Evolutionary conservation across 2,797 vertebrate species (phyloP).

Genomic region (Sarcoramphus papa): DNA sequence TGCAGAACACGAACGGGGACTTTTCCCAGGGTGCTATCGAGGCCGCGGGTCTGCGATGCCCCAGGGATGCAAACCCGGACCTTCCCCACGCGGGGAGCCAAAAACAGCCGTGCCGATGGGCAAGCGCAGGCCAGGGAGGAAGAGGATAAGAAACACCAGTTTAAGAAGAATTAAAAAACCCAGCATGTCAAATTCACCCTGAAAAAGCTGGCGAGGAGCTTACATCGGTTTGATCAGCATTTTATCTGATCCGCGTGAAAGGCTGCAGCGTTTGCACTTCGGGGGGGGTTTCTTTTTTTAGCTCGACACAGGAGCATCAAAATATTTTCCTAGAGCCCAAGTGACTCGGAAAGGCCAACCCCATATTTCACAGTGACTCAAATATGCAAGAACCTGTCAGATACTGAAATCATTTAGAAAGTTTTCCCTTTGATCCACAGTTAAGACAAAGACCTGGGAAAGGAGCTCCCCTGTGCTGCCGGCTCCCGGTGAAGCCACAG

Average conservation of each 20-base stretch:
- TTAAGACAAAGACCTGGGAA: not conserved
- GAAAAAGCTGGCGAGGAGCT: not conserved
- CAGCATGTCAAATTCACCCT: not conserved
- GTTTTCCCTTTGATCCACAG: not conserved
- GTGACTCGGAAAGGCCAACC: not conserved
- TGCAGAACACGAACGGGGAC: not conserved
- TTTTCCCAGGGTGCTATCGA: not conserved
- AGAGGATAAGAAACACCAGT: not conserved
- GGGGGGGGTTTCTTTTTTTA: not conserved
- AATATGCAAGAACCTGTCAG: not conserved
- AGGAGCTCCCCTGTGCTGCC: not conserved
- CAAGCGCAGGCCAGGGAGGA: not conserved
- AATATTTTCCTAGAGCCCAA: not conserved
- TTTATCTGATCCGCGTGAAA: not conserved
- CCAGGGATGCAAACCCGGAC: not conserved
- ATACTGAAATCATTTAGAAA: not conserved
- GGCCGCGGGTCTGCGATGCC: not conserved
- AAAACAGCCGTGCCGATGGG: not conserved
- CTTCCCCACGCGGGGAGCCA: rapidly evolving
- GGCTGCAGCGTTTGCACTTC: not conserved
- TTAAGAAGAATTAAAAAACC: not conserved
- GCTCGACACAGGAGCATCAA: not conserved
- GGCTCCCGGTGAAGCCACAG: not conserved
- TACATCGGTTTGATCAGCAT: not conserved
- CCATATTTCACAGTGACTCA: not conserved